Evolutionary conservation across 2,113 vertebrate species (phyloP).

Genomic region (Plotosus lineatus): DNA sequence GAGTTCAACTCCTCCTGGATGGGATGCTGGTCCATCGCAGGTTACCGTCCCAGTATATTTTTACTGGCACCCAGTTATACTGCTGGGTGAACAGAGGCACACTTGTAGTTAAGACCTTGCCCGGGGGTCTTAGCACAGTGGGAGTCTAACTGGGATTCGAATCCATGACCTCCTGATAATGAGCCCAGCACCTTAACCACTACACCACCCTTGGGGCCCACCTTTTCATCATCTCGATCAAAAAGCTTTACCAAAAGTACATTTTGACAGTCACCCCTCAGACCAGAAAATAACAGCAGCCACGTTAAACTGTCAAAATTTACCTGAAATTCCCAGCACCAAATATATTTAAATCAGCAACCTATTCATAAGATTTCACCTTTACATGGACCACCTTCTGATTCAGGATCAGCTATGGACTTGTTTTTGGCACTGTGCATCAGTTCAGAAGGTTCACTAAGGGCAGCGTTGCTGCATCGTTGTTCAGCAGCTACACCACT

Average conservation of each 20-base stretch:
- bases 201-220: too few species aligned
- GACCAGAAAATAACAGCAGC: not conserved
- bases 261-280: not conserved
- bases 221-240: not conserved
- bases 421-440: not conserved
- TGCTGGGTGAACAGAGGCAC: too few species aligned
- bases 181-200: too few species aligned
- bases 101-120: too few species aligned
- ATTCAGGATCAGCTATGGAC: not conserved
- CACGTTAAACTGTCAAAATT: not conserved
- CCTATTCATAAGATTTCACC: not conserved
- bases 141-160: too few species aligned
- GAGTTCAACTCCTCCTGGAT: too few species aligned
- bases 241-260: not conserved
- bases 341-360: not conserved
- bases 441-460: not conserved
- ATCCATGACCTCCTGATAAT: too few species aligned
- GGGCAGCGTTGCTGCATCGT: not conserved
- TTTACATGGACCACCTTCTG: not conserved
- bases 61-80: too few species aligned
- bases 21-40: too few species aligned
- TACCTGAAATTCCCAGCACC: not conserved
- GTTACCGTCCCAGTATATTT: too few species aligned
- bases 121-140: too few species aligned
- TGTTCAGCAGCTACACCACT: not conserved